Conservation (phyloP, 2,113 vertebrate species). For the Sakesphorus luctuosus region DNA sequence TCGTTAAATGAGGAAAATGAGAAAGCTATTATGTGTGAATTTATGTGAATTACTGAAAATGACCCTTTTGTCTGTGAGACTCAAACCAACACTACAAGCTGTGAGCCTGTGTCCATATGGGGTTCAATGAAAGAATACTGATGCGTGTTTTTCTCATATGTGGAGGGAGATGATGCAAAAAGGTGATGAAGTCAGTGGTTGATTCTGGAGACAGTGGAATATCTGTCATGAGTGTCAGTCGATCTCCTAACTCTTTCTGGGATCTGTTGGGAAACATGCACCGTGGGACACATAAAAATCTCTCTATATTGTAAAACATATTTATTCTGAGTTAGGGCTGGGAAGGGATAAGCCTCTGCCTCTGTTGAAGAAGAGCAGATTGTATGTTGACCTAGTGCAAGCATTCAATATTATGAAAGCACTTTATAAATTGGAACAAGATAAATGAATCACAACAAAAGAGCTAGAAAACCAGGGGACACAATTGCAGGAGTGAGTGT, state of each 20-base stretch:
- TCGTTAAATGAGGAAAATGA: neutral
- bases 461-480: slow-evolving; percentile 35
- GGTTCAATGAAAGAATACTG: neutral
- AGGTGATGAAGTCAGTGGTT: neutral
- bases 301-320: neutral
- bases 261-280: neutral
- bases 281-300: neutral
- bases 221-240: neutral
- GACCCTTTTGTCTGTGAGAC: neutral
- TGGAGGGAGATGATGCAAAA: neutral
- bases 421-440: slow-evolving; percentile 57
- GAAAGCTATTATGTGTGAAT: neutral
- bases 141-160: neutral
- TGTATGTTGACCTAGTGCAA: slow-evolving; percentile 35
- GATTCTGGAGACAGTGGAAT: neutral
- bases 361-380: slow-evolving; percentile 17
- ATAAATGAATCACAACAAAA: slow-evolving; percentile 65
- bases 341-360: neutral
- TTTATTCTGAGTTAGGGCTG: neutral
- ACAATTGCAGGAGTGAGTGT: slow-evolving; percentile 43
- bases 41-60: neutral
- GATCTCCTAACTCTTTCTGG: neutral
- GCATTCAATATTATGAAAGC: slow-evolving; percentile 57
- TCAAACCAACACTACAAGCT: neutral
- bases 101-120: neutral